Evolutionary conservation across 2,113 vertebrate genomes (phyloP).

Genomic region (Solea solea): DNA sequence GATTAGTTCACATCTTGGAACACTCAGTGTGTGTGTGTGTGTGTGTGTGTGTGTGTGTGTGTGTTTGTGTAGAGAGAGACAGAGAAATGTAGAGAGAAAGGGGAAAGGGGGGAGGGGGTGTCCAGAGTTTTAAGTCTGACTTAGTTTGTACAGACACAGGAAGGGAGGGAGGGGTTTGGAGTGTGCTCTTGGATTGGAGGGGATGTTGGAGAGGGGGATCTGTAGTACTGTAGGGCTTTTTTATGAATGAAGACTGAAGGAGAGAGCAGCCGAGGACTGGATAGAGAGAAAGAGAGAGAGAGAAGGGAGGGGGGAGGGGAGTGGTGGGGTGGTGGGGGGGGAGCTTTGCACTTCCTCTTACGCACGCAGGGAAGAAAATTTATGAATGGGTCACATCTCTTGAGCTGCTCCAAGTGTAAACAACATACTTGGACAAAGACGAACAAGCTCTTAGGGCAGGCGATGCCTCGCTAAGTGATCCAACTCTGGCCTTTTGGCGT

Average conservation of each 20-base stretch:
- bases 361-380: slow-evolving; percentile 73
- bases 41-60: neutral
- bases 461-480: neutral
- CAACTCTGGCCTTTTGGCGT: neutral
- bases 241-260: slow-evolving; percentile 78
- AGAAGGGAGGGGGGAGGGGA: neutral
- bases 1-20: slow-evolving; percentile 83
- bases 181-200: slow-evolving; percentile 64
- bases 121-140: slow-evolving; percentile 64
- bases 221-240: slow-evolving; percentile 73
- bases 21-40: slow-evolving; percentile 64
- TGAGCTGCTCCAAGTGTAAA: slow-evolving; percentile 73
- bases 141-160: slow-evolving; percentile 79
- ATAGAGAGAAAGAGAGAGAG: neutral
- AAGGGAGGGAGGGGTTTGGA: slow-evolving; percentile 77
- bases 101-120: slow-evolving; percentile 9
- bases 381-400: slow-evolving; percentile 80
- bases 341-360: slow-evolving; percentile 77
- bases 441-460: slow-evolving; percentile 39
- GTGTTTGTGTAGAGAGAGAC: slow-evolving; percentile 1
- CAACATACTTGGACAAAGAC: slow-evolving; percentile 73
- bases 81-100: slow-evolving; percentile 28
- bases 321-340: slow-evolving; percentile 30
- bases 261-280: slow-evolving; percentile 44
- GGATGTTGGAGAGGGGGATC: slow-evolving; percentile 11